These are phyloP conservation scores for Kryptolebias marmoratus DNA, from an alignment of 2,113 vertebrate species.

Conservation along the genomic window DNA sequence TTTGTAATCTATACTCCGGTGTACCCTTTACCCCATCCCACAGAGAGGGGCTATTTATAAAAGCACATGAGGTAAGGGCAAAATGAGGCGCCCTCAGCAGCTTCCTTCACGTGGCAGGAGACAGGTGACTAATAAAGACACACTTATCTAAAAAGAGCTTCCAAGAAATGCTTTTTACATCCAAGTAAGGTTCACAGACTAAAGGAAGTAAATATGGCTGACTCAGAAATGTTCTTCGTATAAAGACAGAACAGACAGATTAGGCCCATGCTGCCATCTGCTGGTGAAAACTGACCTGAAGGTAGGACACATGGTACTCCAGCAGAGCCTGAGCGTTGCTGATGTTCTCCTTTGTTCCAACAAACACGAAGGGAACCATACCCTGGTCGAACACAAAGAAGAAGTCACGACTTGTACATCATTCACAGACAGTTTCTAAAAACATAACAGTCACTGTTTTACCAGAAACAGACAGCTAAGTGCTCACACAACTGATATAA, in stretches of 20 bases:
- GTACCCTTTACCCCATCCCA: constrained; percentile 54
- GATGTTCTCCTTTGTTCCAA: constrained; percentile 93
- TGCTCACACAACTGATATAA: constrained; percentile 11
- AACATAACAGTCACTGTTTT: neutral
- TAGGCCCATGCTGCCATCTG: constrained; percentile 20
- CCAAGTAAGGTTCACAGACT: neutral
- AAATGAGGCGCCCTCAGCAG: constrained; percentile 77
- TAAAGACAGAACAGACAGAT: neutral
- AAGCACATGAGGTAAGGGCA: constrained; percentile 73
- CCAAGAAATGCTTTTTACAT: constrained; percentile 8
- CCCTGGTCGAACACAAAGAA: constrained; percentile 76
- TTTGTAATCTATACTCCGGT: constrained; percentile 78
- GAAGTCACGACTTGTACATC: neutral
- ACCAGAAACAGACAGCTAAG: constrained; percentile 24
- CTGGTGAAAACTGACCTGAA: constrained; percentile 82
- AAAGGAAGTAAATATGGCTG: neutral
- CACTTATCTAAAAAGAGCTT: constrained; percentile 2
- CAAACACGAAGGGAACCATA: constrained; percentile 93
- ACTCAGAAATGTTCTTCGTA: neutral
- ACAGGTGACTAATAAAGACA: constrained; percentile 58
- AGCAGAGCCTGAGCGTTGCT: constrained; percentile 91
- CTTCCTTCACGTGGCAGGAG: constrained; percentile 56
- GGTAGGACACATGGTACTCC: constrained; percentile 92
- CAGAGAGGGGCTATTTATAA: constrained; percentile 76
- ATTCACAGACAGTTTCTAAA: neutral